Evolutionary conservation across 2,888 invertebrate species (phyloP), one percentile per base, ranked within the genome.

Genomic region (Busseola fusca): DNA sequence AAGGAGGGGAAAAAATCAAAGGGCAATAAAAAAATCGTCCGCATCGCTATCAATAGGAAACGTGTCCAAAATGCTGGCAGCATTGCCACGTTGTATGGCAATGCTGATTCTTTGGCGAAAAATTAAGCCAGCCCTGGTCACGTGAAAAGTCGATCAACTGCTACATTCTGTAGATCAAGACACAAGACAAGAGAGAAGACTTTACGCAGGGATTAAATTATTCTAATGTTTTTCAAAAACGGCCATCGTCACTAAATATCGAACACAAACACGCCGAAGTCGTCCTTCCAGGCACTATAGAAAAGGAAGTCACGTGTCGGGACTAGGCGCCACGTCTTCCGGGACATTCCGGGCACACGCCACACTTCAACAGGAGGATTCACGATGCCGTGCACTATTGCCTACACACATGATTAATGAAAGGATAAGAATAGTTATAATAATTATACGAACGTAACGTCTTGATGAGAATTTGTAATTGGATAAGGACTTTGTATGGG

Each of bases 281-380:
- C 48, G 54, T 73, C 62, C 69, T 64, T 67, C 57, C 37, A 59
- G 48, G 30, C 42, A 52, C 42, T n/a, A 30, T 18, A 5, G 12
- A 18, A 79, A 69, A 74, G 83, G 84, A 85, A 84, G 78, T 81
- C 84, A 85, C 85, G 75, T 66, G 65, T 21, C 25, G 21, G 16
- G 57, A 18, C 25, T n/a, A 58, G 81, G 85, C 84, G 82, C 85
- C 85, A 60, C 64, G 66, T 62, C 81, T 84, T 85, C 84, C 85
- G 84, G 75, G 67, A 56, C 64, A 71, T 12, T 6, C 30, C 34
- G 37, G 57, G 3, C 69, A 21, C 60, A 60, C 59, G 37, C 58
- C 34, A 9, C 50, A 48, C 57, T 27, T 4, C 45, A 50, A 16
- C 63, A 30, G 37, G 42, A 64, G 52, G 70, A 76, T 69, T 67